Evolutionary conservation across 2,888 invertebrate species (phyloP).

Genomic region (Noctuana brunneofusca): DNA sequence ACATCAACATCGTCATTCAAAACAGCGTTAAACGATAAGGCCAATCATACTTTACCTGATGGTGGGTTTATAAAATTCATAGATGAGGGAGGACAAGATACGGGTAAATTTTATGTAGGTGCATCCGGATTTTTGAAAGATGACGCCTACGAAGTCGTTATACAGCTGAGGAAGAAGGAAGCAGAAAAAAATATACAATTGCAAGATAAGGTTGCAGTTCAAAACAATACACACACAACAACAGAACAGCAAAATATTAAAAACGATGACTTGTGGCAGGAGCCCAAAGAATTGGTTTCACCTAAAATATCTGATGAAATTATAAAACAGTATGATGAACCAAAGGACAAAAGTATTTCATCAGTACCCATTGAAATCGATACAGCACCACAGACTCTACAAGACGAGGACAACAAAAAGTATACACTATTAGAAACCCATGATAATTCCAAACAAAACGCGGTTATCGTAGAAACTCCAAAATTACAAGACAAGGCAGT

Average conservation of each 20-base stretch:
- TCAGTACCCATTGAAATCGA: background rate
- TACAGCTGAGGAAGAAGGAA: conserved; percentile 71
- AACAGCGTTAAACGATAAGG: conserved; percentile 54
- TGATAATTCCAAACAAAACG: background rate
- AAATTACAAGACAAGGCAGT: conserved; percentile 49
- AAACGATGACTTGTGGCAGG: conserved; percentile 11
- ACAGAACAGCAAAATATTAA: too few species aligned
- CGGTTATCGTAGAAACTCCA: conserved; percentile 2
- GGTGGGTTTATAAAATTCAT: conserved; percentile 59
- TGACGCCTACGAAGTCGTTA: conserved; percentile 72
- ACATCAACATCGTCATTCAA: conserved; percentile 59
- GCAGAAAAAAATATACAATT: conserved; percentile 30
- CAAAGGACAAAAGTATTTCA: background rate
- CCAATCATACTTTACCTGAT: conserved; percentile 43
- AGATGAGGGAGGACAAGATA: conserved; percentile 57
- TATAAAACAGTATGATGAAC: background rate
- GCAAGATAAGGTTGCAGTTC: background rate
- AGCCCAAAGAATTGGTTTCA: conserved; percentile 7
- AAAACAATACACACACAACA: conserved; percentile 8
- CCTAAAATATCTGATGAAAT: background rate
- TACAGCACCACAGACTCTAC: background rate
- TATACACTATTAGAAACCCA: background rate
- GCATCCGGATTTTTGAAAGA: conserved; percentile 66
- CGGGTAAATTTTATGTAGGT: conserved; percentile 70
- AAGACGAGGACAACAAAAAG: background rate